Conservation (phyloP, 2,888 invertebrate species). For the Sericinus montela region DNA sequence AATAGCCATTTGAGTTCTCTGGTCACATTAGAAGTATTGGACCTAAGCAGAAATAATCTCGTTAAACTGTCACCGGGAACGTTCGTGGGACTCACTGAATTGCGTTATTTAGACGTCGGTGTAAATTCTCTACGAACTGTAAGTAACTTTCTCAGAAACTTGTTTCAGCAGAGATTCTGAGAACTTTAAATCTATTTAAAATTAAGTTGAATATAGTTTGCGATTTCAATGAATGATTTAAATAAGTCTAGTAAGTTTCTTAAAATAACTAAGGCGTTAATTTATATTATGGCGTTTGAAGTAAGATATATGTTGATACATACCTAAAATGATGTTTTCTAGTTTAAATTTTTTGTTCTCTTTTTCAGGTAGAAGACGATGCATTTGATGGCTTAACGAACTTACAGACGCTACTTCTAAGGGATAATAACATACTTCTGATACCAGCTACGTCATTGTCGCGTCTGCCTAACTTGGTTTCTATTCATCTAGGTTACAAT, state of each 20-base stretch:
- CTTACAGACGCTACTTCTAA: slow-evolving; percentile 86
- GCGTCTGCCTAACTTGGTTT: slow-evolving; percentile 85
- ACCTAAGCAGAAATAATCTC: slow-evolving; percentile 91
- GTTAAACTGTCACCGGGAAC: slow-evolving; percentile 90
- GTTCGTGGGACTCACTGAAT: slow-evolving; percentile 85
- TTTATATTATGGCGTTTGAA: too few relatives aligned
- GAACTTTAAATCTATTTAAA: slow-evolving; percentile 12
- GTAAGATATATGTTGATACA: too few relatives aligned
- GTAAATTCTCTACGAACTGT: slow-evolving; percentile 93
- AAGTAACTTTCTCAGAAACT: slow-evolving; percentile 44
- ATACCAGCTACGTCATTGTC: slow-evolving; percentile 91
- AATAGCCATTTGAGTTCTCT: slow-evolving; percentile 84
- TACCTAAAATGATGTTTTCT: too few relatives aligned
- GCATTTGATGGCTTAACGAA: slow-evolving; percentile 90
- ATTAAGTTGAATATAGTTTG: slow-evolving; percentile 3
- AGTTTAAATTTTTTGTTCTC: not conserved
- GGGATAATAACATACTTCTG: slow-evolving; percentile 92
- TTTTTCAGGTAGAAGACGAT: slow-evolving; percentile 89
- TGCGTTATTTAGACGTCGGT: slow-evolving; percentile 89
- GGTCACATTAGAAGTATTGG: slow-evolving; percentile 84
- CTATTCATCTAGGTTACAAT: slow-evolving; percentile 90
- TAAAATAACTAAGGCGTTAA: too few relatives aligned
- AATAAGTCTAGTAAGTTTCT: too few relatives aligned
- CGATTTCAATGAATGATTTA: not conserved
- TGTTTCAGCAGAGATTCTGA: not conserved